Evolutionary conservation across 2,797 vertebrate genomes (phyloP).

Genomic region (Leptoclinus maculatus): DNA sequence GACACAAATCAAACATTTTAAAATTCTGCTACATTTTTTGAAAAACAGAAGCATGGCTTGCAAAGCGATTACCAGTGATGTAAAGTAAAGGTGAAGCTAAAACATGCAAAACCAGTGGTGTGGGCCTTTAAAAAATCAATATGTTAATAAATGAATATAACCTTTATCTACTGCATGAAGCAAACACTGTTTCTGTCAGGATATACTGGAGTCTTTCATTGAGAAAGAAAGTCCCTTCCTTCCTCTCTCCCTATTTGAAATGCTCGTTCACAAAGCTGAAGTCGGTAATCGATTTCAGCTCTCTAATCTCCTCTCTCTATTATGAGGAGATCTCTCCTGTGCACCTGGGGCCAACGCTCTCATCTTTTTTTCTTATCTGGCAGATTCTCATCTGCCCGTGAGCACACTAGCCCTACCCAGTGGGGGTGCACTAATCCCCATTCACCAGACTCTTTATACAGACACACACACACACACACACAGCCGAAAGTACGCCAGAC

Average conservation of each 20-base stretch:
- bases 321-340: constrained; percentile 61
- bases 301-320: constrained; percentile 65
- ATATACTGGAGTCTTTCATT: constrained; percentile 25
- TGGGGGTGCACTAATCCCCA: constrained; percentile 52
- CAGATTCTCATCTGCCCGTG: constrained; percentile 25
- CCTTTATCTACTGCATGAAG: constrained; percentile 24
- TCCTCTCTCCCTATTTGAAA: constrained; percentile 49
- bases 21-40: not conserved
- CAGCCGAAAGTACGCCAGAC: constrained; percentile 54
- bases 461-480: constrained; percentile 26
- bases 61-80: not conserved
- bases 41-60: not conserved
- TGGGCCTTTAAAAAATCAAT: not conserved
- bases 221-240: constrained; percentile 11
- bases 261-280: constrained; percentile 37
- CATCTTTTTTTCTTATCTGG: constrained; percentile 44
- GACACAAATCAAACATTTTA: too few relatives aligned
- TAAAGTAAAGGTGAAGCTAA: not conserved
- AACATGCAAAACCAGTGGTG: not conserved
- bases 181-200: constrained; percentile 25
- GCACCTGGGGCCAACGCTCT: constrained; percentile 75
- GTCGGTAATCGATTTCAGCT: constrained; percentile 66
- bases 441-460: constrained; percentile 33
- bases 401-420: constrained; percentile 48
- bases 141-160: constrained; percentile 31